Base-by-base conservation (phyloP, 2,797 vertebrate species). In the Ciconia nigra region DNA sequence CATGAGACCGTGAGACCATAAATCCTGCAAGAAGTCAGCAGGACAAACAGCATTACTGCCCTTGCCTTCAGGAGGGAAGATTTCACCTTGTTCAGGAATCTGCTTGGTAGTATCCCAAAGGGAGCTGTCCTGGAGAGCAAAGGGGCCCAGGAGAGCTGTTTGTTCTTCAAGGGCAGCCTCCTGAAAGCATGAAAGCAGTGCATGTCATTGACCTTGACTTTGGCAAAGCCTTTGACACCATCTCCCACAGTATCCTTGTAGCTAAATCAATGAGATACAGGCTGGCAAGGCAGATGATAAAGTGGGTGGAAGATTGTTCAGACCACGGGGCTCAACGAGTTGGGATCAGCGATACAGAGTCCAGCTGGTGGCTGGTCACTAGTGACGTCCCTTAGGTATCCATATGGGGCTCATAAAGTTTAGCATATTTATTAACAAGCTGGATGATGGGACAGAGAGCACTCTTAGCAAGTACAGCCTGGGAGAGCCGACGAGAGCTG, bases 1-100 rank as follows among this genome's bases (percentile, higher is more conserved):
- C 17, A 8, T 5, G 52, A 78, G 35, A 37, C 35, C 3, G 4
- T 65, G 66, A n/a, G n/a, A n/a, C n/a, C n/a, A n/a, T 65, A 67
- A 92, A 44, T 90, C 61, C n/a, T 87, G 47, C 73, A 78, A 67
- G 81, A 84, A 59, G 14, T 59, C 37, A 71, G 39, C 31, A 52
- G 44, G 31, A 79, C 29, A 87, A 67, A 47, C 7, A 59, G 5
- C 42, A 62, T 77, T 69, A 52, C 11, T 37, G 26, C 13, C 13
- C 7, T 76, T 83, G 79, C 42, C 14, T 86, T 71, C 39, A 58
- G 26, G 42, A 80, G 10, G 46, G 20, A 21, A 51, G 39, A 42
- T 69, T 82, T 87, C 35, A 42, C n/a, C 58, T 76, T 2, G 2
- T 77, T 58, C 17, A 28, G 24, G 21, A 13, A 47, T 72, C 44